Evolutionary conservation across 2,797 vertebrate species (phyloP).

Genomic region (Tarsius wallacei): DNA sequence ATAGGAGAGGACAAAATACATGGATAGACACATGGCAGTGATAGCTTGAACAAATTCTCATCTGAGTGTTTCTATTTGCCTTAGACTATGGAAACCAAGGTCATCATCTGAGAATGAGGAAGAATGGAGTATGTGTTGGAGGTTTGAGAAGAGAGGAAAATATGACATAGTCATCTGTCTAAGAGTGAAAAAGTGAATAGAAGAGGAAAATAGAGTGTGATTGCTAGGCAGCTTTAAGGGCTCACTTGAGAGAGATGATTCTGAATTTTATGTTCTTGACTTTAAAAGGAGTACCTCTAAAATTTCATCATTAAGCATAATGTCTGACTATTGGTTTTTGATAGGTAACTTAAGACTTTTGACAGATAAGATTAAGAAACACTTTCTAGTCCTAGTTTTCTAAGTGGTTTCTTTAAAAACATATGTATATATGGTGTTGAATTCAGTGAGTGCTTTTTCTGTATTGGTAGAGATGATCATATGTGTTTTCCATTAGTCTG

Average conservation of each 20-base stretch:
- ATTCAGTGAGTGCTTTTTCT: background rate
- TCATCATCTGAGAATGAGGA: slow-evolving; percentile 9
- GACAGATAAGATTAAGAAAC: slow-evolving; percentile 39
- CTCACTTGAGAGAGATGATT: background rate
- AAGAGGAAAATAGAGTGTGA: background rate
- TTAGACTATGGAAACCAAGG: background rate
- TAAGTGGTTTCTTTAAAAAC: background rate
- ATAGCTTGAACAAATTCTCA: background rate
- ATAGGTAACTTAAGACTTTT: slow-evolving; percentile 15
- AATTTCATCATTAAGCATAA: background rate
- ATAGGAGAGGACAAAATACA: background rate
- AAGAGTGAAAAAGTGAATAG: background rate
- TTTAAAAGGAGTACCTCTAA: slow-evolving; percentile 11
- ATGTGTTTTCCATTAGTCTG: background rate
- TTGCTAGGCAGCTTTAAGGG: background rate
- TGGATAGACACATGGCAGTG: background rate
- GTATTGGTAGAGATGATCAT: background rate
- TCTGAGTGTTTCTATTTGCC: background rate
- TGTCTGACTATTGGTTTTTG: slow-evolving; percentile 43
- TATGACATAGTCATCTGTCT: background rate
- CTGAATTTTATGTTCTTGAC: slow-evolving; percentile 30
- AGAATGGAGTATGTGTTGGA: background rate
- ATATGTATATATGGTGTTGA: background rate
- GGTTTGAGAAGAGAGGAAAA: slow-evolving; percentile 7
- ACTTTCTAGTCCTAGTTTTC: slow-evolving; percentile 47